phyloP scores from a whole-genome alignment of 2,113 vertebrate species.

The Carassius carassius region DNA sequence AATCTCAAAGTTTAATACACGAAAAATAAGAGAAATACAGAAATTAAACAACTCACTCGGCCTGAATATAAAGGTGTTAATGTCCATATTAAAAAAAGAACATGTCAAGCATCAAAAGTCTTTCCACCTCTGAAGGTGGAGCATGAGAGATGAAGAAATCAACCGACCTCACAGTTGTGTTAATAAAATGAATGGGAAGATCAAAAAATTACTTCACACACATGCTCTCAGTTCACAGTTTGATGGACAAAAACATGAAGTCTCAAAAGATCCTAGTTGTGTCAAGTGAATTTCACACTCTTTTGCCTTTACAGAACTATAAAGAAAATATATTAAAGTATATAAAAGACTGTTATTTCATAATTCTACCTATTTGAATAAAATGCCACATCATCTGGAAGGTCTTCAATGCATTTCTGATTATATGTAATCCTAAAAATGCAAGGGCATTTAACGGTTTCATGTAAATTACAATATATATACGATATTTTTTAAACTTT shows the following conservation, averaged over 20 bases:
- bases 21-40: conserved; percentile 4
- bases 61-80: conserved; percentile 15
- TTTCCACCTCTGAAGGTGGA: not conserved
- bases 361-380: not conserved
- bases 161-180: conserved; percentile 11
- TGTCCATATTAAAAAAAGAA: conserved; percentile 62
- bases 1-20: conserved; percentile 28
- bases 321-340: conserved; percentile 33
- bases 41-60: conserved; percentile 1
- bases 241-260: conserved; percentile 16
- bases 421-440: not conserved
- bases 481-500: not conserved
- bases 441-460: not conserved
- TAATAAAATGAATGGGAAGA: conserved; percentile 25
- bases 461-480: not conserved
- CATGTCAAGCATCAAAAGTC: conserved; percentile 61
- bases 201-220: not conserved
- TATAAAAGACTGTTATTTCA: not conserved
- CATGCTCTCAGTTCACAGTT: conserved; percentile 28
- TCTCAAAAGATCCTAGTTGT: conserved; percentile 3
- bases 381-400: conserved; percentile 7
- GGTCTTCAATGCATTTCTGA: not conserved
- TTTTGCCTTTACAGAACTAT: conserved; percentile 9
- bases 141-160: conserved; percentile 29
- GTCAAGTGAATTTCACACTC: conserved; percentile 13